Percentiles rank a stretch among this genome's conserved stretches.
Evolutionary conservation across 2,888 invertebrate species (phyloP).

Genomic region (Xanthia togata): DNA sequence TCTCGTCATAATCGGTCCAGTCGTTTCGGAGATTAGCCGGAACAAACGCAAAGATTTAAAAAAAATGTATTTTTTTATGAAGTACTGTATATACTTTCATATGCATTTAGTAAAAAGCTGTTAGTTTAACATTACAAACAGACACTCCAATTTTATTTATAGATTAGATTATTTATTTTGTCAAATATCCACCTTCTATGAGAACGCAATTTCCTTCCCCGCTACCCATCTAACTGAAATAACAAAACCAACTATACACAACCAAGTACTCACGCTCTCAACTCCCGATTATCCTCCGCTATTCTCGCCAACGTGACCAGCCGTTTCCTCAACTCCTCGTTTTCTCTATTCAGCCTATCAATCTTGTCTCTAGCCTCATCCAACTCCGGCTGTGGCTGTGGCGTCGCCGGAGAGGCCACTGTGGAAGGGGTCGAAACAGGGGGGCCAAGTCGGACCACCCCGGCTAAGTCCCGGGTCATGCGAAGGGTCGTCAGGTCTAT

Average conservation of each 20-base stretch:
- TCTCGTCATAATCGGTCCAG: no score
- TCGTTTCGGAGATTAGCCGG: no score
- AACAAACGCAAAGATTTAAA: no score
- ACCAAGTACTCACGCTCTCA: constrained; percentile 85
- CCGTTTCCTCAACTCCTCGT: constrained; percentile 87
- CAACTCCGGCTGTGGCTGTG: constrained; percentile 84
- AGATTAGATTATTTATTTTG: no score
- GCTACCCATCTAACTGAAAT: not conserved
- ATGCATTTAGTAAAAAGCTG: no score
- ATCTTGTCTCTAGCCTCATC: constrained; percentile 83
- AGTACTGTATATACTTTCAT: no score
- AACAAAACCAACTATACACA: no score
- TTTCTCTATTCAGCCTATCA: constrained; percentile 83
- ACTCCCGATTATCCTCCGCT: constrained; percentile 89
- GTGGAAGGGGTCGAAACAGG: constrained; percentile 78
- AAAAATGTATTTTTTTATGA: no score
- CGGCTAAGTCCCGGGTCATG: constrained; percentile 93
- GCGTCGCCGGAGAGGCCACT: constrained; percentile 76
- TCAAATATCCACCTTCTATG: not conserved
- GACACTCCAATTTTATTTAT: no score
- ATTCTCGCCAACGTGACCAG: constrained; percentile 87
- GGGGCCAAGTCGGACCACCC: constrained; percentile 94
- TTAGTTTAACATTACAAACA: no score
- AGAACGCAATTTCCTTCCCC: not conserved
- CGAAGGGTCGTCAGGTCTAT: constrained; percentile 93